Evolutionary conservation across 2,797 vertebrate genomes (phyloP), one percentile per base, ranked within the genome.

Genomic region (Allobates femoralis): DNA sequence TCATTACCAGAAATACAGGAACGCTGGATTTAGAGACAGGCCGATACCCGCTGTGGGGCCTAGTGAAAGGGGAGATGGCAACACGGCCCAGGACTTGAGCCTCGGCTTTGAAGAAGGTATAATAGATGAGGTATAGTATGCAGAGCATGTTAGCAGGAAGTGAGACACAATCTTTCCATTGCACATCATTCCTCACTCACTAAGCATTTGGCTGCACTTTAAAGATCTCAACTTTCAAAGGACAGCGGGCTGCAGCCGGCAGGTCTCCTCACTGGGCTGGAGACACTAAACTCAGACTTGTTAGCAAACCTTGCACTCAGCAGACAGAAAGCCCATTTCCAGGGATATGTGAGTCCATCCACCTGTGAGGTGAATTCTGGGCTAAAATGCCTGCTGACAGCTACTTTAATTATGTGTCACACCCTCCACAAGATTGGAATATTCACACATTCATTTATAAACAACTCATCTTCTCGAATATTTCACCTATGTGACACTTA

Each of bases 141-240:
- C 87, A 81, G 87, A 88, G 87, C 87, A 88, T 88, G 83, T 88
- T 88, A 88, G 87, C 87, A 88, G 87, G 87, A 88, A 88, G 87
- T 88, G 85, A 88, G 87, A 88, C 87, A 88, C 87, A 88, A 88
- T 88, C 87, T 88, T 88, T 88, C 87, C 87, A 88, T 85, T 85
- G 83, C 87, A 81, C 87, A 85, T 88, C 87, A 85, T 85, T 88
- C 87, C 87, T 88, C 87, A 88, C 87, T 88, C 83, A 85, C 87
- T 88, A 85, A 88, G 87, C 83, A 88, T 88, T 88, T 88, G 87
- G 87, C 87, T 77, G 78, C 83, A 88, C 83, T 88, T 88, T 85
- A 88, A 88, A 88, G 87, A 81, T 88, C 87, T 88, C 87, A 81
- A 83, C 87, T 88, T 88, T 88, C 87, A 88, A 88, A 88, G 87